These are phyloP conservation scores for Phenacoccus solenopsis DNA, from an alignment of 1,140 invertebrate species.

Conservation along the genomic window DNA sequence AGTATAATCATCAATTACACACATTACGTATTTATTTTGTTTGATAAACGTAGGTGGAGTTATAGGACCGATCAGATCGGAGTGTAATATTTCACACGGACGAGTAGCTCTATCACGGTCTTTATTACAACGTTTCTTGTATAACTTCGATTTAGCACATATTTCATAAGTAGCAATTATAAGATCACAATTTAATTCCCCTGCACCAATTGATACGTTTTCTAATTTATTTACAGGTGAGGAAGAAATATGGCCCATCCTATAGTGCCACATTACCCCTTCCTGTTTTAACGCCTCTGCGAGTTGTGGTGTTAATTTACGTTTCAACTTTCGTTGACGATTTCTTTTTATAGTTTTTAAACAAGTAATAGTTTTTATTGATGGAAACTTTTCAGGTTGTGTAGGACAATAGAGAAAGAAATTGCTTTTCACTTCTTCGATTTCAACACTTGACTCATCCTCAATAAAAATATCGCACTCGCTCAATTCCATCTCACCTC, in stretches of 20 bases:
- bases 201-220: neutral
- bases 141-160: neutral
- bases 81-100: neutral
- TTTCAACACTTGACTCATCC: too few relatives aligned
- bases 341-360: too few relatives aligned
- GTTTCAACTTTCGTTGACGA: too few relatives aligned
- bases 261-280: slow-evolving; percentile 21
- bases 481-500: too few relatives aligned
- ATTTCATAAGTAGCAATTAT: neutral
- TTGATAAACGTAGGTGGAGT: neutral
- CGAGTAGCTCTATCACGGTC: neutral
- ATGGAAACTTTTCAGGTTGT: too few relatives aligned
- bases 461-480: too few relatives aligned
- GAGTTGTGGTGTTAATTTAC: too few relatives aligned
- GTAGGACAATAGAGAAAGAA: too few relatives aligned
- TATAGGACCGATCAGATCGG: neutral
- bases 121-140: neutral
- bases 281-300: neutral
- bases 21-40: neutral
- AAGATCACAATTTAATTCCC: neutral
- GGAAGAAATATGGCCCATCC: slow-evolving; percentile 19
- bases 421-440: too few relatives aligned
- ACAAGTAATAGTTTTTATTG: too few relatives aligned
- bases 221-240: neutral
- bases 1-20: neutral